Conservation (phyloP, 2,113 vertebrate genomes). For the Bubo bubo region DNA sequence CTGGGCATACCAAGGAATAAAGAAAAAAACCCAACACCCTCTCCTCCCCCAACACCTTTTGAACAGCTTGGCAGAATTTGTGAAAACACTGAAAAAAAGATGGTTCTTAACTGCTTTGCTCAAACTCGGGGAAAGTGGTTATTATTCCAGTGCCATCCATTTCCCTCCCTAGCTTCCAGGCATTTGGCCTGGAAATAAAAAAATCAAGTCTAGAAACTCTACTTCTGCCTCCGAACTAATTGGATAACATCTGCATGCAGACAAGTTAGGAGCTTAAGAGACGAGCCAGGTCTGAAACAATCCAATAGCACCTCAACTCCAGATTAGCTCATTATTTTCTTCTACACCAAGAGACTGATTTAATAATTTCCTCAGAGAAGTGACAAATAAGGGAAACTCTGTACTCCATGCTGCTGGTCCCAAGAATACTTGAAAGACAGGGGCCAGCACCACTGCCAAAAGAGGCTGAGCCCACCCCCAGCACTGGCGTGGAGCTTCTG, state of each 20-base stretch:
- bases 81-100: conserved; percentile 14
- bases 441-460: not conserved
- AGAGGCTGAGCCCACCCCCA: not conserved
- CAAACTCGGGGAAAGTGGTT: conserved; percentile 18
- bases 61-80: conserved; percentile 1
- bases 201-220: conserved; percentile 43
- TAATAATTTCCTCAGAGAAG: conserved; percentile 13
- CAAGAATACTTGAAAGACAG: not conserved
- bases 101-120: conserved; percentile 21
- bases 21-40: not conserved
- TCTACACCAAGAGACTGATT: conserved; percentile 22
- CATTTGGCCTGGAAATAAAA: conserved; percentile 59
- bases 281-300: not conserved
- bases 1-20: not conserved
- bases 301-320: not conserved
- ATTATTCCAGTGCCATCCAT: conserved; percentile 44
- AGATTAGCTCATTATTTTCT: conserved; percentile 55
- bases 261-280: conserved; percentile 35
- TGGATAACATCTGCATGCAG: conserved; percentile 49
- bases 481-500: not conserved
- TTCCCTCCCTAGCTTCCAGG: conserved; percentile 59
- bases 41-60: not conserved
- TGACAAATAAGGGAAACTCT: not conserved
- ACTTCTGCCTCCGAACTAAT: not conserved
- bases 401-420: not conserved